phyloP scores from a whole-genome alignment of 1,140 invertebrate genomes.

The Zaprionus gabonicus region DNA sequence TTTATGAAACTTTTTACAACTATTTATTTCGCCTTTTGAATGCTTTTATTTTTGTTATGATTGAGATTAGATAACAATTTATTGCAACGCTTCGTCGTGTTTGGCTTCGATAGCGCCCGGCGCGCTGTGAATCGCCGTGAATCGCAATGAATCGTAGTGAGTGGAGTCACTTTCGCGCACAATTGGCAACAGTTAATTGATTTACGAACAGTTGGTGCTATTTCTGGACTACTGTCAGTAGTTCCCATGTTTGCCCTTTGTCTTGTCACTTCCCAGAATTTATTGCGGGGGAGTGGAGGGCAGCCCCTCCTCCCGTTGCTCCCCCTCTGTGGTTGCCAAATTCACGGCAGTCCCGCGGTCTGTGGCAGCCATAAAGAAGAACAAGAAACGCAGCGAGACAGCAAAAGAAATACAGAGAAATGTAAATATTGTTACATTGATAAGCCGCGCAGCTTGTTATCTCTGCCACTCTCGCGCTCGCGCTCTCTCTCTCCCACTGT shows the following conservation, averaged over 20 bases:
- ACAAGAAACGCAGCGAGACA: slow-evolving; percentile 13
- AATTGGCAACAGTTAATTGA: slow-evolving; percentile 64
- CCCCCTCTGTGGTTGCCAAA: slow-evolving; percentile 27
- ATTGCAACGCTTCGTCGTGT: slow-evolving; percentile 68
- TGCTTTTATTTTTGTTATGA: slow-evolving; percentile 77
- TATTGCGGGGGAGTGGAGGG: slow-evolving; percentile 31
- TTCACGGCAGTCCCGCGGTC: slow-evolving; percentile 14
- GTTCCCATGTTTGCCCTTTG: slow-evolving; percentile 26
- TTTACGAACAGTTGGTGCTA: slow-evolving; percentile 72
- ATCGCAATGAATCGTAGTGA: not conserved
- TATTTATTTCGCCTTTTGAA: slow-evolving; percentile 64
- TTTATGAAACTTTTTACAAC: slow-evolving; percentile 65
- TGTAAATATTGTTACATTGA: slow-evolving; percentile 84
- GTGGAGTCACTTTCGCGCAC: slow-evolving; percentile 16
- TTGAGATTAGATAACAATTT: slow-evolving; percentile 82
- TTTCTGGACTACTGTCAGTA: slow-evolving; percentile 70
- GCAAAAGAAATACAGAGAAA: slow-evolving; percentile 70
- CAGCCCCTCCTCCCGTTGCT: not conserved
- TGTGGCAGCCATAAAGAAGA: slow-evolving; percentile 33
- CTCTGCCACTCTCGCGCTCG: slow-evolving; percentile 26
- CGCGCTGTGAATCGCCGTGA: not conserved
- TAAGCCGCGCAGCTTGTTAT: slow-evolving; percentile 59
- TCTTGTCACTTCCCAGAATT: slow-evolving; percentile 57
- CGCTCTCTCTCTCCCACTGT: slow-evolving; percentile 10
- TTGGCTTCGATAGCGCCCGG: slow-evolving; percentile 52